These are phyloP conservation scores for Apamea sordens DNA, from an alignment of 2,888 invertebrate genomes.

Conservation along the genomic window DNA sequence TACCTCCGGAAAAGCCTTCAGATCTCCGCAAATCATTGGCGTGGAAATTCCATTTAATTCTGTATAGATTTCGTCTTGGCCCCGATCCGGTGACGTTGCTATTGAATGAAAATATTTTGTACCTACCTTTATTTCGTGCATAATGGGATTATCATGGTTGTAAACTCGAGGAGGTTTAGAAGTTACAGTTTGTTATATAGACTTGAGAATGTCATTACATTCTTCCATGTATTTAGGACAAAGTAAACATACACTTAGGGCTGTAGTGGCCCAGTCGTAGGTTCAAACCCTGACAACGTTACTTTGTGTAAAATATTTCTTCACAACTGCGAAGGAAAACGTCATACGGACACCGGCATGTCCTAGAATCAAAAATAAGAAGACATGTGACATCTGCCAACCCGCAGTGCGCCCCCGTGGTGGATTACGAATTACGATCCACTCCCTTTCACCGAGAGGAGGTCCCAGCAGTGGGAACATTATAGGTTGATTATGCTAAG, in stretches of 20 bases:
- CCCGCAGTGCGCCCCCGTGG: not conserved
- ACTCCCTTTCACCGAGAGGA: not conserved
- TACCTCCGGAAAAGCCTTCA: constrained; percentile 77
- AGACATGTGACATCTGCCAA: not conserved
- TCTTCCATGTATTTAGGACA: not conserved
- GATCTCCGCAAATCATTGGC: constrained; percentile 78
- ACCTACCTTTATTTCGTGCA: constrained; percentile 5
- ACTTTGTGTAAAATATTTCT: not conserved
- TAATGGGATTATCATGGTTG: constrained; percentile 6
- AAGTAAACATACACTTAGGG: not conserved
- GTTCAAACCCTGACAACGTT: too few species aligned
- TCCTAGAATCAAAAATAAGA: not conserved
- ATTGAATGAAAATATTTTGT: constrained; percentile 38
- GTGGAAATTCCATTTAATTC: constrained; percentile 86
- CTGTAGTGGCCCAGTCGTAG: too few species aligned
- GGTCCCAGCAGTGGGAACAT: not conserved
- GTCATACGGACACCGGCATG: not conserved
- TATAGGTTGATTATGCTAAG: not conserved
- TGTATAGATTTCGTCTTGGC: constrained; percentile 73
- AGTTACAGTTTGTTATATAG: not conserved
- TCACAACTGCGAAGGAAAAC: not conserved
- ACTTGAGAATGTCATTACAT: not conserved
- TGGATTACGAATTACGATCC: not conserved
- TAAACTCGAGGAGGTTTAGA: not conserved
- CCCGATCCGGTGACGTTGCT: constrained; percentile 50